These are phyloP conservation scores for Pristis pectinata DNA, from an alignment of 2,797 vertebrate species.

Conservation along the genomic window DNA sequence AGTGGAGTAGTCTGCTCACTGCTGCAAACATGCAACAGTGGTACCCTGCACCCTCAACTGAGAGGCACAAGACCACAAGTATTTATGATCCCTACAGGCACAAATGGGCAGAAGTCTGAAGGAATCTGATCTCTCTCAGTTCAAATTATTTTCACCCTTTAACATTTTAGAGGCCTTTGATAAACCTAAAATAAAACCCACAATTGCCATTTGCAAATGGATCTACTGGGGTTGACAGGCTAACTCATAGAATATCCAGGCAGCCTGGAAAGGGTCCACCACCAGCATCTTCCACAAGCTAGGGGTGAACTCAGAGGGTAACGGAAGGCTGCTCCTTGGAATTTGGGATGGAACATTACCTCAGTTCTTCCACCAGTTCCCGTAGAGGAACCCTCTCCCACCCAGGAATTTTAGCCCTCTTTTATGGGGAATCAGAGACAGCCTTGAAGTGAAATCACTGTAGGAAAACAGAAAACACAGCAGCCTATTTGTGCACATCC, in stretches of 20 bases:
- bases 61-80: not conserved
- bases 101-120: not conserved
- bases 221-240: not conserved
- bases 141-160: not conserved
- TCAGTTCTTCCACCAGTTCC: not conserved
- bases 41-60: not conserved
- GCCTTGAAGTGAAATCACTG: no score
- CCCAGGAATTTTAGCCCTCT: not conserved
- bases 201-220: not conserved
- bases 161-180: not conserved
- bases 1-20: not conserved
- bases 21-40: not conserved
- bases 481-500: no score
- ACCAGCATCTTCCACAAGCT: not conserved
- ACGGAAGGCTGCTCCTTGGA: not conserved
- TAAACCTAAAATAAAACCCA: not conserved
- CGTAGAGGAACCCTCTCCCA: not conserved
- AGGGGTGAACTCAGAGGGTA: not conserved
- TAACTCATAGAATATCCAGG: not conserved
- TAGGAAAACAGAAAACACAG: no score
- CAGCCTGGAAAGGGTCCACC: not conserved
- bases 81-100: not conserved
- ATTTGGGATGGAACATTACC: not conserved
- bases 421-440: not conserved
- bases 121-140: not conserved